Evolutionary conservation across 2,797 vertebrate species (phyloP).

Genomic region (Cygnus olor): DNA sequence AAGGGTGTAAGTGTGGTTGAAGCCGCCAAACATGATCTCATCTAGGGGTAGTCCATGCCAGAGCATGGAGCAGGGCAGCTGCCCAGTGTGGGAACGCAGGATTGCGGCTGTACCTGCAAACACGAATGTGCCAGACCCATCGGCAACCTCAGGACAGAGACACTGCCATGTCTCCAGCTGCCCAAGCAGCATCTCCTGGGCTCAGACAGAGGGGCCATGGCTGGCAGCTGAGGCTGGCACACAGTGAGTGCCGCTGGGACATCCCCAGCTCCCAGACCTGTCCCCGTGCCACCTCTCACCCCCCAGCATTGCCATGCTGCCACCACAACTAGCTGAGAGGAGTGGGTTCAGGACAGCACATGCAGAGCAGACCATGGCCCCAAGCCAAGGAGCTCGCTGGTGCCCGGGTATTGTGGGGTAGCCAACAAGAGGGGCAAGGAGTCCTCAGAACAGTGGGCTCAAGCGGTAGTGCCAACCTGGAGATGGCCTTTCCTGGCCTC

Average conservation of each 20-base stretch:
- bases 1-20: background rate
- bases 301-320: background rate
- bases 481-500: background rate
- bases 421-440: background rate
- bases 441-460: background rate
- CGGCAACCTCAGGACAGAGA: background rate
- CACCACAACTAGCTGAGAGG: background rate
- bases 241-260: background rate
- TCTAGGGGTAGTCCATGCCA: too few species aligned
- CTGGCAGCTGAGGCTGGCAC: background rate
- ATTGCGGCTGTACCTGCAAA: background rate
- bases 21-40: background rate
- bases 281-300: background rate
- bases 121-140: background rate
- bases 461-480: background rate
- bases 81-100: background rate
- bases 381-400: background rate
- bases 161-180: background rate
- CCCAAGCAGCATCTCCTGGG: background rate
- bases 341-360: background rate
- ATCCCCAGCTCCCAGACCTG: background rate
- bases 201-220: background rate
- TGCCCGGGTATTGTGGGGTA: background rate
- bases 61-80: too few species aligned
- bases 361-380: background rate